Evolutionary conservation across 2,113 vertebrate genomes (phyloP), one percentile per base, ranked within the genome.

Genomic region (Rhinolophus sinicus): DNA sequence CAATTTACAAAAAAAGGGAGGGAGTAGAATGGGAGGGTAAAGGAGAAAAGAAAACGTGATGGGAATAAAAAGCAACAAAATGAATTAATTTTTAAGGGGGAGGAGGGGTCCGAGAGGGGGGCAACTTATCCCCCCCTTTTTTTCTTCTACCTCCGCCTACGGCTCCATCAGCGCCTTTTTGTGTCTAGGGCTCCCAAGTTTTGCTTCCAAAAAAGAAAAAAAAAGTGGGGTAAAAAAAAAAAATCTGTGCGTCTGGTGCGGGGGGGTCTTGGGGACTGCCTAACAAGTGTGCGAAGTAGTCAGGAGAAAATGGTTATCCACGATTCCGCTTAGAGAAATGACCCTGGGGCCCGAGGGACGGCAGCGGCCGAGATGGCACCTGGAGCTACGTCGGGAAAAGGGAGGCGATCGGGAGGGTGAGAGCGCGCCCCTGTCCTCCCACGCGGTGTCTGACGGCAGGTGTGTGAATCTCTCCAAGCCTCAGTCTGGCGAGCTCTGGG

Each of bases 1-100:
- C 97, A 98, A 98, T 98, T 97, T 98, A 97, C 98, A 98, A 98
- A 98, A 98, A 98, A 98, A 95, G 91, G 93, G 96, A 96, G 93
- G 97, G 95, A 90, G 95, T 77, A 80, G 96, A 96, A 95, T 94
- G 92, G 88, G 96, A 96, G 97, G 95, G 94, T 94, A 95, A 97
- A 69, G 96, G 95, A 97, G 98, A 96, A 97, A 97, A 97, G 96
- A 52, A 97, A 97, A 98, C 98, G 98, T 98, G 98, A 98, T 35
- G 78, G 90, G 98, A 98, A 98, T 98, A 93, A 96, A 98, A 95
- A 96, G 97, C 94, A 94, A 96, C 97, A 96, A 97, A 97, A 96
- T 97, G 97, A 97, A 98, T 97, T 97, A 92, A 97, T 98, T 97
- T 96, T 93, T 77, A 93, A 83, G 75, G 76, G 80, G 80, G 70